A percentile compares a stretch with the other conserved stretches of the same genome.
phyloP scores from a whole-genome alignment of 1,140 invertebrate genomes.

The Bombus breviceps region DNA sequence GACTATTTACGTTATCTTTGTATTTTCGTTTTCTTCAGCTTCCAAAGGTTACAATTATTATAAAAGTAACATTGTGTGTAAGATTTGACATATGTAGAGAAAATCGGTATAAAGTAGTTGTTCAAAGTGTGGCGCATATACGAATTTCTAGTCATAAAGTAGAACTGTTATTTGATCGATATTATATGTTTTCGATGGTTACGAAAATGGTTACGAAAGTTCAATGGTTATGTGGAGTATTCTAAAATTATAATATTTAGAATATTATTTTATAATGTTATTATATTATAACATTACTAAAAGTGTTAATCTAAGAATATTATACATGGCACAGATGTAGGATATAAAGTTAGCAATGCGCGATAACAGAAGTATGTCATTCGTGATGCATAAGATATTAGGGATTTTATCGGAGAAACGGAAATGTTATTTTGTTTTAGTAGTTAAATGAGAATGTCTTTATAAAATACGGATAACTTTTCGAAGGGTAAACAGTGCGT shows the following conservation, averaged over 20 bases:
- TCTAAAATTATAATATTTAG: neutral
- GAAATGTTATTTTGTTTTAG: neutral
- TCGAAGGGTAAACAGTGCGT: neutral
- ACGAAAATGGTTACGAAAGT: too few species aligned
- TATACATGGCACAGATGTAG: too few species aligned
- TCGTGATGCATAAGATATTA: neutral
- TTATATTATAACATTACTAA: too few species aligned
- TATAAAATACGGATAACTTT: neutral
- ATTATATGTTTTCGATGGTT: neutral
- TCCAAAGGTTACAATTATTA: too few species aligned
- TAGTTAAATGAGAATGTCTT: neutral
- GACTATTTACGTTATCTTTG: neutral
- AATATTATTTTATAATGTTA: too few species aligned
- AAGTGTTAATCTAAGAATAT: too few species aligned
- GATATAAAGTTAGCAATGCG: too few species aligned
- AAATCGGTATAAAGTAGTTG: neutral
- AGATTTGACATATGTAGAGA: neutral
- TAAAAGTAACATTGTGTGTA: neutral
- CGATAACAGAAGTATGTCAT: neutral
- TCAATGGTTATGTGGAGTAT: too few species aligned
- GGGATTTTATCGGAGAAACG: neutral
- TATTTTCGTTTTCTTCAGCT: neutral
- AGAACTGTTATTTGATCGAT: neutral
- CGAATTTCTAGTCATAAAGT: neutral
- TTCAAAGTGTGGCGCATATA: neutral